These are phyloP conservation scores for Pseudopodoces humilis DNA, from an alignment of 2,113 vertebrate genomes.

Conservation along the genomic window DNA sequence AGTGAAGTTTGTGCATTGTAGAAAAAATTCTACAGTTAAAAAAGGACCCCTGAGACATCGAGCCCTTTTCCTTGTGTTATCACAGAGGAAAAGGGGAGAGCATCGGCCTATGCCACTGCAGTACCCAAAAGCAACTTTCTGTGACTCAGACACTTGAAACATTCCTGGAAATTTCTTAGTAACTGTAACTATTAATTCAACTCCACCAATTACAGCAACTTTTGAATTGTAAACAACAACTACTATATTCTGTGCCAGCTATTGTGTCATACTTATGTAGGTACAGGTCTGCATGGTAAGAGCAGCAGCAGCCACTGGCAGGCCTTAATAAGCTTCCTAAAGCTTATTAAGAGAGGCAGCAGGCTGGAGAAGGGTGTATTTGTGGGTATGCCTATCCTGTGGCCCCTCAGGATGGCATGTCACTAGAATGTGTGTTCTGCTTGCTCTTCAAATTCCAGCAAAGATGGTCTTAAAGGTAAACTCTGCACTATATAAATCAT, in stretches of 20 bases:
- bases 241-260: background rate
- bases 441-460: background rate
- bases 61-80: background rate
- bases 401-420: background rate
- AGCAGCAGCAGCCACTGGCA: background rate
- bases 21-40: background rate
- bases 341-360: background rate
- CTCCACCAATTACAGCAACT: background rate
- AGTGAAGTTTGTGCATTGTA: background rate
- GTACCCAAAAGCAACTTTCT: background rate
- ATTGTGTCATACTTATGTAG: background rate
- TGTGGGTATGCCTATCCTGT: background rate
- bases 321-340: background rate
- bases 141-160: background rate
- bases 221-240: background rate
- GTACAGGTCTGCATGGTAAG: background rate
- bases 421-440: background rate
- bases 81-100: background rate
- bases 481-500: background rate
- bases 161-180: background rate
- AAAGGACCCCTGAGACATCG: rapidly evolving
- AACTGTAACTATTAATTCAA: background rate
- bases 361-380: background rate
- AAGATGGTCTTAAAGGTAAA: background rate
- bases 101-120: background rate